Conservation (phyloP, 2,888 invertebrate species). For the Cephonodes hylas region DNA sequence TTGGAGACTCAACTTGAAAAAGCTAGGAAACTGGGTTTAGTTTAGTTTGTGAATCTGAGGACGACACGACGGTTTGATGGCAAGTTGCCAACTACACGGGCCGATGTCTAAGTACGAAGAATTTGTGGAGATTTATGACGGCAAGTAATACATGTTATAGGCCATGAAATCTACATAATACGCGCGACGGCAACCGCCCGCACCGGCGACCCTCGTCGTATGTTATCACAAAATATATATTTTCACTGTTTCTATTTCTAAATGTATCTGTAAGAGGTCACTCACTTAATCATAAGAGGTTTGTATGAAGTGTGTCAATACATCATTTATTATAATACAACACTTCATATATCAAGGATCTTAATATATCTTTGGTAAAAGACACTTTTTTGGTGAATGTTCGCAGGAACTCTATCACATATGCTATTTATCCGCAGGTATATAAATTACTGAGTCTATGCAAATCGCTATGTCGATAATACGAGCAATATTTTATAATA, state of each 20-base stretch:
- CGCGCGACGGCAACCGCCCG: not conserved
- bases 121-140: conserved; percentile 17
- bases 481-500: not conserved
- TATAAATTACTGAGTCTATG: not conserved
- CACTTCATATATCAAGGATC: not conserved
- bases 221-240: not conserved
- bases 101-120: conserved; percentile 16
- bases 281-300: not conserved
- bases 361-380: conserved; percentile 10
- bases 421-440: not conserved
- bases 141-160: conserved; percentile 16
- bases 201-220: not conserved
- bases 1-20: not conserved
- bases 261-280: conserved; percentile 1
- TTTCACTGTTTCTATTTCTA: not conserved
- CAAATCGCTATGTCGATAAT: not conserved
- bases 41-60: not conserved
- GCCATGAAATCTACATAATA: conserved; percentile 9
- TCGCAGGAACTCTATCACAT: conserved; percentile 8
- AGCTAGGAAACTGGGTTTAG: not conserved
- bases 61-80: not conserved
- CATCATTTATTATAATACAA: not conserved
- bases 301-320: not conserved
- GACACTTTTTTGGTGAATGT: conserved; percentile 16
- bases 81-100: not conserved